Evolutionary conservation across 30 jellyfish, hydroid and myxozoan genomes (phyloP).

Genomic region (Pelagia noctiluca): DNA sequence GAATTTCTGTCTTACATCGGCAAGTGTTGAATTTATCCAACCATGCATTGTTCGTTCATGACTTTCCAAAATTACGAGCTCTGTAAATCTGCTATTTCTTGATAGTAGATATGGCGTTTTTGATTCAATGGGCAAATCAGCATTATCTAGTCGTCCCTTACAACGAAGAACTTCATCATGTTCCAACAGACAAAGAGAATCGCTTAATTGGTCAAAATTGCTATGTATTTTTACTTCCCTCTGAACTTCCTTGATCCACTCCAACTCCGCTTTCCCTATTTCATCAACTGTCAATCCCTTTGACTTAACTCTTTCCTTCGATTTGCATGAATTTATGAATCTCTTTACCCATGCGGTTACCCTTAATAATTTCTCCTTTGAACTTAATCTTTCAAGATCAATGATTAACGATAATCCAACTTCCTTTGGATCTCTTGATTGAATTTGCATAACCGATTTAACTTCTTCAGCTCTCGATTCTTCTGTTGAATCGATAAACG

Average conservation of each 20-base stretch:
- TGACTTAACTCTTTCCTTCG: neutral
- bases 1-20: neutral
- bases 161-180: neutral
- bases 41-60: neutral
- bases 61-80: neutral
- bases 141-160: neutral
- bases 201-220: too few species aligned
- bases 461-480: too few species aligned
- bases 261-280: neutral
- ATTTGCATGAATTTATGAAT: neutral
- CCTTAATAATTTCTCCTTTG: neutral
- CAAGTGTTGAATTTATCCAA: neutral
- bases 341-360: neutral
- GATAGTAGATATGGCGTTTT: neutral
- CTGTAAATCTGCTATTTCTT: too few species aligned
- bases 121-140: neutral
- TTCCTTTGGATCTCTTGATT: neutral
- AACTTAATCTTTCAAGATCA: neutral
- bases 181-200: too few species aligned
- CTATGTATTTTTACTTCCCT: neutral
- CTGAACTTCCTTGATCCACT: neutral
- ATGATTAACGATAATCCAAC: neutral
- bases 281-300: neutral
- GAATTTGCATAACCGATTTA: too few species aligned
- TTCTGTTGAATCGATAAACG: too few species aligned